Evolutionary conservation across 2,113 vertebrate species (phyloP), one percentile per base, ranked within the genome.

Genomic region (Cranoglanis bouderius): DNA sequence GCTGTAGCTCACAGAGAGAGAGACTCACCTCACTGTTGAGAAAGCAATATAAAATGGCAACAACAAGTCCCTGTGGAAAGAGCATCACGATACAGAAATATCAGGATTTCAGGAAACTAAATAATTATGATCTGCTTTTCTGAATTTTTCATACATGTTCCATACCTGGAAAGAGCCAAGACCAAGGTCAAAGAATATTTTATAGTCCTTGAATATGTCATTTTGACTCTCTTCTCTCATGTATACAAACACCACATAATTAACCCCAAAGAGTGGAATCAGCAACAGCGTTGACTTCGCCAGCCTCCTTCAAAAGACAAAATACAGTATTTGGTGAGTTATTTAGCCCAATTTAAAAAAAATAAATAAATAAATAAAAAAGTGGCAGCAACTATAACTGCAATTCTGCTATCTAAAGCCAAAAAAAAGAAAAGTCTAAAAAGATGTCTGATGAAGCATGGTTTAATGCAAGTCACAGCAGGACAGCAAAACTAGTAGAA

Each of bases 271-370:
- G 61, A 99, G 95, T 0, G 98, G 98, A 91, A 99, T 98, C 72
- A 99, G 95, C 93, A 99, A 92, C 89, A 99, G 94, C 0, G 98
- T 99, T 78, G 98, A 99, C 94, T 98, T 99, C 40, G 98, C 95
- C 89, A 99, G 96, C 87, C 97, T 96, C 94, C 98, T 99, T 88
- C 59, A 83, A 72, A 38, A 29, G 77, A 46, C 51, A 83, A 10
- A 35, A 87, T 10, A 57, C 32, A 85, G 2, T 35, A 74, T 40
- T 40, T 40, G 7, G 38, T 0, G 40, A 74, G 35, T 21, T 40
- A 40, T 74, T 38, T 24, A 40, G 61, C 7, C 29, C 9, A n/a
- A n/a, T 65, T 19, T 38, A 32, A 38, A 70, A 72, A 38, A 2
- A 72, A 38, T 12, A 67, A 63, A 63, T 24, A 29, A 19, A 19